Evolutionary conservation across 2,797 vertebrate genomes (phyloP).

Genomic region (Artibeus lituratus): DNA sequence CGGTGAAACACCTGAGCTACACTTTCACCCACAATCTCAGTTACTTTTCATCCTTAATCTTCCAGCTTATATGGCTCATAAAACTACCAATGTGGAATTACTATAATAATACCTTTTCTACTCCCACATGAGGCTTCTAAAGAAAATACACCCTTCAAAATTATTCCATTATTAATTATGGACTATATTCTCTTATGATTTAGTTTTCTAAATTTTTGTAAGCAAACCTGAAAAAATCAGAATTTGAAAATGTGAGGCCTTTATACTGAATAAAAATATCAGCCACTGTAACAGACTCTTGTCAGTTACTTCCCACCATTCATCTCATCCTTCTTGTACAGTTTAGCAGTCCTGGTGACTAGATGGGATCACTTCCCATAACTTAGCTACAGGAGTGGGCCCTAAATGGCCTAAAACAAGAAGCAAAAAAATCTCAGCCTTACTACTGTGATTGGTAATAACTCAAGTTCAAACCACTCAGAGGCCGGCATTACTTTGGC

Average conservation of each 20-base stretch:
- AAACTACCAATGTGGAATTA: not conserved
- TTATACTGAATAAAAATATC: not conserved
- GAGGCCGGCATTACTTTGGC: not conserved
- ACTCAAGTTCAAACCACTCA: not conserved
- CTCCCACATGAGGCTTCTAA: not conserved
- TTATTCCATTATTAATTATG: not conserved
- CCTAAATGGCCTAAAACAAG: not conserved
- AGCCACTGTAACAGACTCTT: not conserved
- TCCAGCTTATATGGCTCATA: not conserved
- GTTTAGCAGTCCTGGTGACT: not conserved
- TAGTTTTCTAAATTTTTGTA: conserved; percentile 9
- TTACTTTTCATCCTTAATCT: not conserved
- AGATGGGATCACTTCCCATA: not conserved
- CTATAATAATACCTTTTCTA: not conserved
- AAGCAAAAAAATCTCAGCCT: not conserved
- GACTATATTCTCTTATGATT: not conserved
- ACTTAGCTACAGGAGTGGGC: not conserved
- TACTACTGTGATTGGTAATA: not conserved
- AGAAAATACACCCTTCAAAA: not conserved
- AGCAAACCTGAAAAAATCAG: not conserved
- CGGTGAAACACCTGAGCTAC: not conserved
- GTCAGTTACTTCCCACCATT: not conserved
- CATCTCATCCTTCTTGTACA: not conserved
- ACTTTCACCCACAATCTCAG: not conserved
- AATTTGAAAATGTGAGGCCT: not conserved